A percentile compares a stretch with the other conserved stretches of the same genome.
phyloP scores from a whole-genome alignment of 2,888 invertebrate genomes.

The Graphium colonna region DNA sequence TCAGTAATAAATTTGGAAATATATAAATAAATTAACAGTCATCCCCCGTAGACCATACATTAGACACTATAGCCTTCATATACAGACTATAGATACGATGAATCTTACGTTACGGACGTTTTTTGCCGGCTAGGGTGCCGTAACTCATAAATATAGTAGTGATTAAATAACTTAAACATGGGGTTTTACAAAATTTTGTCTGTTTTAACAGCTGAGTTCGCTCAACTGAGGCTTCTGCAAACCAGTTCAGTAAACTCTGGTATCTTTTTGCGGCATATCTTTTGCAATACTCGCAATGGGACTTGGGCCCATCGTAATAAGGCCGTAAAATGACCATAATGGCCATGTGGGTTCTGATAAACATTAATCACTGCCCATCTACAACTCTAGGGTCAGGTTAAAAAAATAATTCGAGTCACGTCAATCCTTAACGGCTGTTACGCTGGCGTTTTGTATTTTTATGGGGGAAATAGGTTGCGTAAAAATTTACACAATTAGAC shows the following conservation, averaged over 20 bases:
- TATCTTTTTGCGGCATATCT: neutral
- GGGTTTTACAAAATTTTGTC: too few species aligned
- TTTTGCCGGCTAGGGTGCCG: too few species aligned
- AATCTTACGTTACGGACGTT: too few species aligned
- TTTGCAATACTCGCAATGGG: neutral
- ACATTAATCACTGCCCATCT: conserved; percentile 19
- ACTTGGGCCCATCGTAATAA: conserved; percentile 2
- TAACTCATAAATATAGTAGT: too few species aligned
- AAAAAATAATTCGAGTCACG: conserved; percentile 21
- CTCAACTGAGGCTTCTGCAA: too few species aligned
- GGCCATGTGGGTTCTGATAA: conserved; percentile 14
- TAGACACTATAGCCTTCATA: too few species aligned
- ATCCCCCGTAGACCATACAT: too few species aligned
- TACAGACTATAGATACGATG: too few species aligned
- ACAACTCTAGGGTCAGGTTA: conserved; percentile 10
- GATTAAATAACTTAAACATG: too few species aligned
- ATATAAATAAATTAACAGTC: too few species aligned
- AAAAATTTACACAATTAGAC: conserved; percentile 6
- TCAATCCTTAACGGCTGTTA: conserved; percentile 5
- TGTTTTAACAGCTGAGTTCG: too few species aligned
- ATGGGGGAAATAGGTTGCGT: conserved; percentile 10
- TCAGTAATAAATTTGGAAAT: too few species aligned
- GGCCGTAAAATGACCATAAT: conserved; percentile 18
- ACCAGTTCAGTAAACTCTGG: neutral
- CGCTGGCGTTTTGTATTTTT: conserved; percentile 5